A percentile compares a stretch with the other conserved stretches of the same genome.
Conservation (phyloP, 2,888 invertebrate genomes). For the Drosophila helvetica region DNA sequence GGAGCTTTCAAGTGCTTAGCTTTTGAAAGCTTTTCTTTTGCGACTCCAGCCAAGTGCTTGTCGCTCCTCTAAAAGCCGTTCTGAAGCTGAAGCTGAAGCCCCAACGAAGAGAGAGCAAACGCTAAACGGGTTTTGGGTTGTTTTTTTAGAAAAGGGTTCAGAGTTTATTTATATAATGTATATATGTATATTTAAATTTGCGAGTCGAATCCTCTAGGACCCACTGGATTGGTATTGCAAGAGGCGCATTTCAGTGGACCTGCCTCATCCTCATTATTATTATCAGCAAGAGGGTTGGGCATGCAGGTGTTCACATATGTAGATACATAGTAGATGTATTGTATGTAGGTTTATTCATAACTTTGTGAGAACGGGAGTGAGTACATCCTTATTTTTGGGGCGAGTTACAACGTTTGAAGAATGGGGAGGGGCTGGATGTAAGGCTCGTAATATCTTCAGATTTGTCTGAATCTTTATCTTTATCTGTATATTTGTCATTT, state of each 20-base stretch:
- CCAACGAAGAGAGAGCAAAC: neutral
- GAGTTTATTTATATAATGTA: slow-evolving; percentile 24
- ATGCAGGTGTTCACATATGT: neutral
- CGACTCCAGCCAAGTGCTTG: neutral
- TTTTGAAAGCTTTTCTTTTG: neutral
- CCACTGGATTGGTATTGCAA: neutral
- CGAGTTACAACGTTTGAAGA: slow-evolving; percentile 14
- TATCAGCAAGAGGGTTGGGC: neutral
- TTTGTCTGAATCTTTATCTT: slow-evolving; percentile 17
- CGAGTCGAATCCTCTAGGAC: slow-evolving; percentile 12
- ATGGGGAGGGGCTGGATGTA: neutral
- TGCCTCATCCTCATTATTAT: slow-evolving; percentile 3
- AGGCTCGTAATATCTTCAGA: slow-evolving; percentile 17
- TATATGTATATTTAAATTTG: slow-evolving; percentile 21
- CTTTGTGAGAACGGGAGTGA: slow-evolving; percentile 11
- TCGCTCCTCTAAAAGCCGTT: neutral
- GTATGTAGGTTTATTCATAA: neutral
- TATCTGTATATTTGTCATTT: slow-evolving; percentile 11
- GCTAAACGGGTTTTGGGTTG: neutral
- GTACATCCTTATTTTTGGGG: slow-evolving; percentile 13
- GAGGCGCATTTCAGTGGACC: slow-evolving; percentile 2
- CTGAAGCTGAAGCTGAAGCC: neutral
- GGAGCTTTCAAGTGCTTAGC: neutral
- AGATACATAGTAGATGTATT: slow-evolving; percentile 7
- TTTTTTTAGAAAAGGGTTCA: slow-evolving; percentile 37